These are phyloP conservation scores for Anoplolepis gracilipes DNA, from an alignment of 1,140 invertebrate genomes.

Conservation along the genomic window DNA sequence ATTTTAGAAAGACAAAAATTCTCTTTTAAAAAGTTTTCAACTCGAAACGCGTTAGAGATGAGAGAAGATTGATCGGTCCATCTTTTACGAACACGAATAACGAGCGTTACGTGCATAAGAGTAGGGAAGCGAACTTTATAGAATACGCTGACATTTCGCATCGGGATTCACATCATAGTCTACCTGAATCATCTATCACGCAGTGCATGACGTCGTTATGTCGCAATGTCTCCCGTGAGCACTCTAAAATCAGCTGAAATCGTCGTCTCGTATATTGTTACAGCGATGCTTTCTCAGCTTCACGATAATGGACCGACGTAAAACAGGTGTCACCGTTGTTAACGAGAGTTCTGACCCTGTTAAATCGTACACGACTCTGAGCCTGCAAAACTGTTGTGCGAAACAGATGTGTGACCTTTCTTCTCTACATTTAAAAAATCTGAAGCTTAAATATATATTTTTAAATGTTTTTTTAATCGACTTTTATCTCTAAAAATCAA, in stretches of 20 bases:
- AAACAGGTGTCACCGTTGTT: neutral
- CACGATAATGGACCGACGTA: neutral
- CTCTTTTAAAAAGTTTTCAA: neutral
- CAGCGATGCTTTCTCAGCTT: neutral
- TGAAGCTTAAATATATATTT: neutral
- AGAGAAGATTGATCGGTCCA: neutral
- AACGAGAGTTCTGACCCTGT: neutral
- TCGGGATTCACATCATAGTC: conserved; percentile 16
- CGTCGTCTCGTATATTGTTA: neutral
- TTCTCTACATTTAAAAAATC: too few relatives aligned
- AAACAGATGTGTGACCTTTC: too few relatives aligned
- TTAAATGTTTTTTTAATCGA: neutral
- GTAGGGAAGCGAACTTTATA: neutral
- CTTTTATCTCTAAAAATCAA: neutral
- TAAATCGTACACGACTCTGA: too few relatives aligned
- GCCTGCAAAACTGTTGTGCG: too few relatives aligned
- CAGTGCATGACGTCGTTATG: conserved; percentile 10
- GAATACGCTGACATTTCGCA: conserved; percentile 14
- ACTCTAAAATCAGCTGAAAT: neutral
- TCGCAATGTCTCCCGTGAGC: conserved; percentile 22
- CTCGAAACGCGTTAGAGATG: neutral
- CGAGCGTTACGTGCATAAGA: neutral
- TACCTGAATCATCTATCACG: conserved; percentile 21
- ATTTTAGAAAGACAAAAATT: neutral
- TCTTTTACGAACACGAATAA: neutral